phyloP scores from a whole-genome alignment of 1,140 invertebrate genomes.

The Atta texana region DNA sequence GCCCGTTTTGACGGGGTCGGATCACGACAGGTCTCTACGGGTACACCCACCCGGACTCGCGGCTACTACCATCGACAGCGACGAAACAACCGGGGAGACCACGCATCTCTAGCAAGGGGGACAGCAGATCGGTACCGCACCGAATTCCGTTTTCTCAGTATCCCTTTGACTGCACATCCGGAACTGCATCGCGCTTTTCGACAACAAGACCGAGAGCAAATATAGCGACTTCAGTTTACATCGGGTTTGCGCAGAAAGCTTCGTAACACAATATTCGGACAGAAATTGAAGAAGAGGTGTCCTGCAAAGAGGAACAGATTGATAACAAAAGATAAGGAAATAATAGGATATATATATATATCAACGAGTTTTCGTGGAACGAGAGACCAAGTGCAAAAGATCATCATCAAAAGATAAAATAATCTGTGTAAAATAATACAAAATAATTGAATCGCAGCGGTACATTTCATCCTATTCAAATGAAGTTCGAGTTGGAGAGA shows the following conservation, averaged over 20 bases:
- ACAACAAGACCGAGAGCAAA: not conserved
- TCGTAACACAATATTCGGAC: not conserved
- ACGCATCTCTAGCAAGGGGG: not conserved
- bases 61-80: conserved; percentile 17
- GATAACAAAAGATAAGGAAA: not conserved
- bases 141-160: conserved; percentile 70
- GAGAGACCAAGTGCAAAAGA: not conserved
- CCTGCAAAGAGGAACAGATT: not conserved
- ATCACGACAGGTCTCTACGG: conserved; percentile 20
- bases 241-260: not conserved
- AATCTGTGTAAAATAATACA: not conserved
- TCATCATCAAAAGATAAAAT: not conserved
- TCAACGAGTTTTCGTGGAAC: not conserved
- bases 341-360: not conserved
- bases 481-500: not conserved
- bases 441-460: not conserved
- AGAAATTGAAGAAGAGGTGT: not conserved
- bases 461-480: conserved; percentile 2
- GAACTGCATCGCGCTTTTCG: conserved; percentile 41
- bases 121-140: conserved; percentile 41
- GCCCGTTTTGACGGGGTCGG: conserved; percentile 39
- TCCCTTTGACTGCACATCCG: conserved; percentile 70
- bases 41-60: conserved; percentile 62
- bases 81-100: not conserved
- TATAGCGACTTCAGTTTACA: not conserved